Evolutionary conservation across 53 echinoderm and acorn worm species (phyloP), one percentile per base, ranked within the genome.

Genomic region (Henricia sp.): DNA sequence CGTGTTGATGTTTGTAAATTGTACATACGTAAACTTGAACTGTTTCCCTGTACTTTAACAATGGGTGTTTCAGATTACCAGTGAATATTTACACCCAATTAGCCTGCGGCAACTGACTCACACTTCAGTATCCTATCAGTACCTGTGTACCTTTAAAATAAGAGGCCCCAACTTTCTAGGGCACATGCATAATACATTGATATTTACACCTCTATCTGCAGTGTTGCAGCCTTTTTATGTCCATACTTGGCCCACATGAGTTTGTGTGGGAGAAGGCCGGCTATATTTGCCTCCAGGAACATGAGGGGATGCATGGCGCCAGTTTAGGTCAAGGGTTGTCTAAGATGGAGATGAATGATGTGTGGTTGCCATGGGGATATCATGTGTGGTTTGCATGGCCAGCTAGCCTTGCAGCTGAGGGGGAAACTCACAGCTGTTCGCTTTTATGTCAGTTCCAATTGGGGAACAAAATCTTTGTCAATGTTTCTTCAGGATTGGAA

Each of bases 311-410:
- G 64, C 44, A 32, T 63, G 80, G 80, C 80, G 80, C 80, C 80
- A 48, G 17, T 26, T 39, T 4, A 40, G 80, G 80, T 80, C 80
- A 80, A 34, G 35, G 80, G 80, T 80, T 34, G 32, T 33, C 10
- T 50, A 63, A 80, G 80, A 80, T 80, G 80, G 64, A 64, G 80
- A 80, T 80, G 80, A 40, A 64, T 52, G 80, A 63, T 80, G 44
- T 64, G 16, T 2, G 80, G 80, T 80, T 80, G 80, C 64, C 36
- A 63, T 63, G 63, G 80, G n/a, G 80, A 80, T 80, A 80, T 80
- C 80, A 80, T 80, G 80, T 80, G 80, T 21, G 35, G 80, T 16
- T 4, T 46, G 80, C 42, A 19, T 46, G 33, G 23, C 42, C 28
- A 67, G 23, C 37, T 28, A 16, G 9, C 62, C 27, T n/a, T 10